A percentile compares a stretch with the other conserved stretches of the same genome.
These are phyloP conservation scores for Agriopis marginaria DNA, from an alignment of 2,888 invertebrate genomes.

Conservation along the genomic window DNA sequence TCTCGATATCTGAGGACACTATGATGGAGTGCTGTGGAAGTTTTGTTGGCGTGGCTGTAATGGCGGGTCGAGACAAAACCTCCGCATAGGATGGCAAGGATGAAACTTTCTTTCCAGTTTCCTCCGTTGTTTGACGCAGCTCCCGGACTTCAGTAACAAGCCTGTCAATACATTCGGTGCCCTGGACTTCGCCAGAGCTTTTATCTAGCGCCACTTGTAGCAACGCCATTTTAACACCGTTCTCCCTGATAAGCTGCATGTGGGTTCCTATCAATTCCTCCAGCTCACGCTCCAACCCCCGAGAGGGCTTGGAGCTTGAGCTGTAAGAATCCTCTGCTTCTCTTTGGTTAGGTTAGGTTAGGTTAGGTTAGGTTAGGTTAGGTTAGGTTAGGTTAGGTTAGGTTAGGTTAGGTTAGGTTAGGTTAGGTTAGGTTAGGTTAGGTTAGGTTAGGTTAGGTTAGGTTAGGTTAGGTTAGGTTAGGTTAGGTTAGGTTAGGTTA, in stretches of 20 bases:
- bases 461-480: too few relatives aligned
- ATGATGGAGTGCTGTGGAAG: slow-evolving; percentile 2
- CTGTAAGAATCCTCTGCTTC: neutral
- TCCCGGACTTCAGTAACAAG: neutral
- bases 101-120: neutral
- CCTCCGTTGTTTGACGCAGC: neutral
- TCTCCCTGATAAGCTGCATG: neutral
- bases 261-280: neutral
- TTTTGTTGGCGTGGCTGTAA: neutral
- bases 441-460: too few relatives aligned
- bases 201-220: neutral
- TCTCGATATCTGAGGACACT: neutral
- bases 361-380: too few relatives aligned
- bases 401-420: too few relatives aligned
- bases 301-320: neutral
- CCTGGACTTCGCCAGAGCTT: too few relatives aligned
- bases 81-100: neutral
- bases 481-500: too few relatives aligned
- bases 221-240: neutral
- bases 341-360: neutral
- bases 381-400: too few relatives aligned
- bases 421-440: too few relatives aligned
- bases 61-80: neutral
- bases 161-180: neutral
- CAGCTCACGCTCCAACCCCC: neutral